Evolutionary conservation across 2,888 invertebrate species (phyloP).

Genomic region (Micropterix aruncella): DNA sequence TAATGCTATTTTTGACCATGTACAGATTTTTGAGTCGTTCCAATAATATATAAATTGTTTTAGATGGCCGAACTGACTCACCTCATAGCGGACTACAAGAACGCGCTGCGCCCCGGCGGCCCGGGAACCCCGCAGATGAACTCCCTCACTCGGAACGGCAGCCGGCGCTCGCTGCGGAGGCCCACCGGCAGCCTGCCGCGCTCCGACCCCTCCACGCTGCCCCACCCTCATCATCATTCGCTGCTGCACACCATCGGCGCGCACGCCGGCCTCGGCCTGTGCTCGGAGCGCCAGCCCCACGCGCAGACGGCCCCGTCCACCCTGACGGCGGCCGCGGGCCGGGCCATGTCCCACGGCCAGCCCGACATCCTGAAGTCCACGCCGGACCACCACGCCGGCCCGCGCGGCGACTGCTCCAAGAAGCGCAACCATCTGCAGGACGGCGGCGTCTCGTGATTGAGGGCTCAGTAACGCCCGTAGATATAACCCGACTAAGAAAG

Average conservation of each 20-base stretch:
- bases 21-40: too few species aligned
- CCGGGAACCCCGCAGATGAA: slow-evolving; percentile 70
- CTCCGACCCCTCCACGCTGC: slow-evolving; percentile 31
- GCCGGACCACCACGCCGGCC: slow-evolving; percentile 55
- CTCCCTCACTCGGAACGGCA: slow-evolving; percentile 58
- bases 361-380: slow-evolving; percentile 79
- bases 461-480: slow-evolving; percentile 9
- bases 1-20: too few species aligned
- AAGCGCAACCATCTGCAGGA: slow-evolving; percentile 29
- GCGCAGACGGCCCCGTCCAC: slow-evolving; percentile 22
- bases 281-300: slow-evolving; percentile 28
- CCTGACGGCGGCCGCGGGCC: slow-evolving; percentile 19
- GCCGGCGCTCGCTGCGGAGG: slow-evolving; percentile 45
- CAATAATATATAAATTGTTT: too few species aligned
- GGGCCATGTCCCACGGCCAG: slow-evolving; percentile 40
- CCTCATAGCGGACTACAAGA: slow-evolving; percentile 89
- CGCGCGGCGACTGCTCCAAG: slow-evolving; percentile 19
- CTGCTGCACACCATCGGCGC: slow-evolving; percentile 44
- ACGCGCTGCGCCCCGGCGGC: slow-evolving; percentile 62
- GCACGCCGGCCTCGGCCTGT: slow-evolving; percentile 33
- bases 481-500: too few species aligned
- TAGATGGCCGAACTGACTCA: slow-evolving; percentile 82
- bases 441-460: slow-evolving; percentile 30
- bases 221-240: slow-evolving; percentile 20
- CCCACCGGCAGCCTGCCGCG: slow-evolving; percentile 24